These are phyloP conservation scores for Anoplopoma fimbria DNA, from an alignment of 2,113 vertebrate species.

Conservation along the genomic window DNA sequence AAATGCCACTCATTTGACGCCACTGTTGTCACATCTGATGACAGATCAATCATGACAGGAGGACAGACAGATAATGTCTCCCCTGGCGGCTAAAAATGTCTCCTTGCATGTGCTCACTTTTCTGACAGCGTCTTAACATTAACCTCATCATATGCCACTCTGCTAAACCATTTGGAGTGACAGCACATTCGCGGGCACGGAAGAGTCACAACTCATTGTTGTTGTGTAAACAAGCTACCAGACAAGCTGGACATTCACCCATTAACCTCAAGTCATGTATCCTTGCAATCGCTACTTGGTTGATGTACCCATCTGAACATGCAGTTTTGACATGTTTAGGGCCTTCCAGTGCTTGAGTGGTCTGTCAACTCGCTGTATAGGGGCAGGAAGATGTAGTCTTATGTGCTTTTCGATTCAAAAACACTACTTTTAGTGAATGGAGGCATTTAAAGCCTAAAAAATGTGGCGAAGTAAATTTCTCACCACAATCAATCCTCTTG, in stretches of 20 bases:
- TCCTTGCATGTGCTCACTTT: constrained; percentile 54
- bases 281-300: constrained; percentile 12
- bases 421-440: not conserved
- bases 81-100: constrained; percentile 39
- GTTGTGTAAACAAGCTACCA: constrained; percentile 38
- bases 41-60: constrained; percentile 55
- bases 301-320: constrained; percentile 4
- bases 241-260: not conserved
- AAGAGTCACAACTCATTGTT: constrained; percentile 16
- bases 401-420: not conserved
- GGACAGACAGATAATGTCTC: constrained; percentile 51
- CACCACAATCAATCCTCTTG: not conserved
- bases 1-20: constrained; percentile 49
- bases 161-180: constrained; percentile 44
- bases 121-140: constrained; percentile 57
- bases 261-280: constrained; percentile 8
- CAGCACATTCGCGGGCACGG: constrained; percentile 25
- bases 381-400: not conserved
- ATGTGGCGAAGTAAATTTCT: not conserved
- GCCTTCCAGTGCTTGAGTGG: not conserved
- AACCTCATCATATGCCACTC: constrained; percentile 56
- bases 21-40: constrained; percentile 57
- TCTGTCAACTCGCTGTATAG: not conserved
- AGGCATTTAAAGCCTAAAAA: constrained; percentile 21
- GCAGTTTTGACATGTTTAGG: constrained; percentile 2